Evolutionary conservation across 2,797 vertebrate species (phyloP).

Genomic region (Microcaecilia unicolor): DNA sequence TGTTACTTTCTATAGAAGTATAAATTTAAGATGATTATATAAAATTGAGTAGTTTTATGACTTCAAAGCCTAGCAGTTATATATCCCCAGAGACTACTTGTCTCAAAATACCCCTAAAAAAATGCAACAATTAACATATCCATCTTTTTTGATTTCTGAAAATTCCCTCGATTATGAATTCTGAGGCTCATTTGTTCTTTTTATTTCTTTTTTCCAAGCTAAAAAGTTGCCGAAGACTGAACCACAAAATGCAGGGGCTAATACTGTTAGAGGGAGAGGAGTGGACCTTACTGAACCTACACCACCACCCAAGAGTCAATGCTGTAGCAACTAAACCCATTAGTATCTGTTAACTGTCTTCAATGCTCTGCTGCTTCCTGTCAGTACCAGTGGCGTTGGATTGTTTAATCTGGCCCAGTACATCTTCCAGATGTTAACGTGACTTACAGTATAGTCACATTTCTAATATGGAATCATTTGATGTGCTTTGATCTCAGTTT

Average conservation of each 20-base stretch:
- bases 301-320: slow-evolving; percentile 82
- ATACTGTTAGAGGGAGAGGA: slow-evolving; percentile 75
- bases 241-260: slow-evolving; percentile 73
- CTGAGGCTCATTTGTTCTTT: no score
- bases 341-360: slow-evolving; percentile 48
- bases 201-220: slow-evolving; percentile 46
- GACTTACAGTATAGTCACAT: slow-evolving; percentile 84
- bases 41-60: no score
- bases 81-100: no score
- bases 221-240: slow-evolving; percentile 97
- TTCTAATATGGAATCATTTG: slow-evolving; percentile 82
- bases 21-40: no score
- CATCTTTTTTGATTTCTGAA: no score
- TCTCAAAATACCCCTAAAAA: no score
- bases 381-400: slow-evolving; percentile 60
- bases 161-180: no score
- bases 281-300: slow-evolving; percentile 92
- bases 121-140: no score
- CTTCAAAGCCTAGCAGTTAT: no score
- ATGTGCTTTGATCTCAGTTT: slow-evolving; percentile 61
- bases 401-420: slow-evolving; percentile 55
- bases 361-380: slow-evolving; percentile 58
- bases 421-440: slow-evolving; percentile 77
- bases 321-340: slow-evolving; percentile 86
- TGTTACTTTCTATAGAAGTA: no score